These are phyloP conservation scores for Psilopsiagon aymara DNA, from an alignment of 2,113 vertebrate species.

Conservation along the genomic window DNA sequence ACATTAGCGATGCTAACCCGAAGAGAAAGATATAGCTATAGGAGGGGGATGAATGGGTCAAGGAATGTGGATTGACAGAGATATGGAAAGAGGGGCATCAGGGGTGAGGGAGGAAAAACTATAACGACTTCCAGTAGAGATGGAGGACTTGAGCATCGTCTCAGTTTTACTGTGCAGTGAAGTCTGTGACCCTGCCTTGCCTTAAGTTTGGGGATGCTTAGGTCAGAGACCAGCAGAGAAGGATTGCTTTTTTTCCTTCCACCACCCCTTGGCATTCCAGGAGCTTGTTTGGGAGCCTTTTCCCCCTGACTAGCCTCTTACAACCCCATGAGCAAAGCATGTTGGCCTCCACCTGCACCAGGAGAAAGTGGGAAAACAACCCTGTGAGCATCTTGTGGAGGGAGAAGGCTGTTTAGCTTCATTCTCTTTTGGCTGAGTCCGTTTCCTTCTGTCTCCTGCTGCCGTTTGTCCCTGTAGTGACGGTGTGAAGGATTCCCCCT, in stretches of 20 bases:
- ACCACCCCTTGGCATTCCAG: background rate
- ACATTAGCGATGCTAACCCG: conserved; percentile 58
- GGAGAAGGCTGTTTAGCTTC: conserved; percentile 36
- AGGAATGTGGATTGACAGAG: background rate
- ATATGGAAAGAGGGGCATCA: background rate
- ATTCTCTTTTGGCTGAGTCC: background rate
- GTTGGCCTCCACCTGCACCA: background rate
- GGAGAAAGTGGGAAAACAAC: background rate
- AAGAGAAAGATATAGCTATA: conserved; percentile 56
- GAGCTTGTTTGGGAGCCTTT: background rate
- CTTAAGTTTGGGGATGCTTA: background rate
- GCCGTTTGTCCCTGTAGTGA: background rate
- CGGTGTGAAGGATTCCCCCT: background rate
- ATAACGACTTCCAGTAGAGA: background rate
- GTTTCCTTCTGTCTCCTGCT: background rate
- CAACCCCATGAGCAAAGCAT: background rate
- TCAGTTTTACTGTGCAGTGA: accelerated
- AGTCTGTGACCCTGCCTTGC: background rate
- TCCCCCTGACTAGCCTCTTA: background rate
- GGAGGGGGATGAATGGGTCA: background rate
- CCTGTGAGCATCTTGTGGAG: background rate
- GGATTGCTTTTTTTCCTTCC: background rate
- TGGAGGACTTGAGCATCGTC: background rate
- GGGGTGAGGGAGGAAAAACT: background rate
- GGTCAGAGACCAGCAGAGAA: background rate